phyloP scores from a whole-genome alignment of 2,113 vertebrate genomes.

The Xiphorhynchus elegans region DNA sequence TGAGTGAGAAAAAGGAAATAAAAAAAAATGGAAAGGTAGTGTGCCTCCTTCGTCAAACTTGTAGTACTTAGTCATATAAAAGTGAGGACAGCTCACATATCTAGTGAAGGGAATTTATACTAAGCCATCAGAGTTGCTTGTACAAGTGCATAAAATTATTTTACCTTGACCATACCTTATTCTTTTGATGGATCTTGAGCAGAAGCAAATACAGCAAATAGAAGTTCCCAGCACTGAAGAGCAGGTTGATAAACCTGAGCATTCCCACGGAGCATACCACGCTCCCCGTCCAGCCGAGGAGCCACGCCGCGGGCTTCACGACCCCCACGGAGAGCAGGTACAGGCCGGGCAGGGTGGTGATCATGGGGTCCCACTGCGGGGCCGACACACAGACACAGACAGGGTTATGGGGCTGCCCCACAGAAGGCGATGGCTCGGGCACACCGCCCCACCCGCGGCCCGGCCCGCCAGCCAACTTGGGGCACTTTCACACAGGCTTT shows the following conservation, averaged over 20 bases:
- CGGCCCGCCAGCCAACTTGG: fast-evolving
- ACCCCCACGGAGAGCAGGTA: slow-evolving; percentile 90
- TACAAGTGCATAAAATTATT: fast-evolving
- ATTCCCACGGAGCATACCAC: slow-evolving; percentile 89
- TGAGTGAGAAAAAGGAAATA: fast-evolving
- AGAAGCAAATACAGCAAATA: slow-evolving; percentile 89
- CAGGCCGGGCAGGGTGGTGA: slow-evolving; percentile 92
- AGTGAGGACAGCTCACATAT: background rate
- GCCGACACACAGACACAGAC: background rate
- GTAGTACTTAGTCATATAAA: background rate
- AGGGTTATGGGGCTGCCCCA: background rate
- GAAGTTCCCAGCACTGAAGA: slow-evolving; percentile 92
- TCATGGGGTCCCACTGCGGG: slow-evolving; percentile 96
- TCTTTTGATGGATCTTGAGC: slow-evolving; percentile 84
- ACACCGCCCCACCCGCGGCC: fast-evolving
- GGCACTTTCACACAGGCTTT: fast-evolving
- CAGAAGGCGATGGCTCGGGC: fast-evolving
- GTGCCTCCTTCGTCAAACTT: background rate
- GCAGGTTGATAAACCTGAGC: slow-evolving; percentile 94
- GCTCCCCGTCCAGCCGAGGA: slow-evolving; percentile 82
- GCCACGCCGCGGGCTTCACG: slow-evolving; percentile 87
- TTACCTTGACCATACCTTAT: slow-evolving; percentile 79
- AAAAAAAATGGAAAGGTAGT: background rate
- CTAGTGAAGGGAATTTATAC: background rate
- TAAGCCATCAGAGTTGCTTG: background rate